Evolutionary conservation across 2,888 invertebrate genomes (phyloP).

Genomic region (Cheilosia soror): DNA sequence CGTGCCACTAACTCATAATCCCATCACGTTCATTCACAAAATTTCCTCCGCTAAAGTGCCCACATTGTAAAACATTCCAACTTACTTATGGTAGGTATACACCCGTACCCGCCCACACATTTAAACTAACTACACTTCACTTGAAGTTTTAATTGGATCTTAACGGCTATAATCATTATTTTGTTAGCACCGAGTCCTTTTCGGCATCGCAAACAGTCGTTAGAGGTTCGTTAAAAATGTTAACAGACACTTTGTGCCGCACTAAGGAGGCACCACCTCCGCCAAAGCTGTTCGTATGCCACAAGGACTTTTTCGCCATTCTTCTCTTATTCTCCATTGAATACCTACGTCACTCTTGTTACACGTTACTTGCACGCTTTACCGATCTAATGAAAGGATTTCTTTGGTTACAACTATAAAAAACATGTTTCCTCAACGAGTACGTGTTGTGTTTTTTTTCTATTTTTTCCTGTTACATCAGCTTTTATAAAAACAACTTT

Average conservation of each 20-base stretch:
- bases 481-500: slow-evolving; percentile 46
- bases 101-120: slow-evolving; percentile 29
- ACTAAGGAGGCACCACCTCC: slow-evolving; percentile 34
- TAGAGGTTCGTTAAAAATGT: slow-evolving; percentile 76
- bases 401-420: slow-evolving; percentile 48
- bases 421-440: slow-evolving; percentile 12
- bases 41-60: slow-evolving; percentile 34
- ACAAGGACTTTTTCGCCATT: slow-evolving; percentile 38
- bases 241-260: slow-evolving; percentile 71
- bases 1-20: slow-evolving; percentile 53
- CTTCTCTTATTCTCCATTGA: slow-evolving; percentile 45
- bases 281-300: slow-evolving; percentile 23
- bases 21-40: slow-evolving; percentile 7
- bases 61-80: slow-evolving; percentile 2
- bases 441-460: slow-evolving; percentile 22
- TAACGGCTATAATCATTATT: slow-evolving; percentile 72
- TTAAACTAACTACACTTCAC: slow-evolving; percentile 58
- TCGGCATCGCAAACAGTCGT: slow-evolving; percentile 64
- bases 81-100: background rate
- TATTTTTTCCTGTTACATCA: slow-evolving; percentile 12
- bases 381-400: slow-evolving; percentile 57
- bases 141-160: slow-evolving; percentile 75
- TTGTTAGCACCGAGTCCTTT: slow-evolving; percentile 54
- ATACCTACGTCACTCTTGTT: slow-evolving; percentile 50
- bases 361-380: slow-evolving; percentile 42